These are phyloP conservation scores for Patella pellucida DNA, from an alignment of 2,888 invertebrate species.

Conservation along the genomic window DNA sequence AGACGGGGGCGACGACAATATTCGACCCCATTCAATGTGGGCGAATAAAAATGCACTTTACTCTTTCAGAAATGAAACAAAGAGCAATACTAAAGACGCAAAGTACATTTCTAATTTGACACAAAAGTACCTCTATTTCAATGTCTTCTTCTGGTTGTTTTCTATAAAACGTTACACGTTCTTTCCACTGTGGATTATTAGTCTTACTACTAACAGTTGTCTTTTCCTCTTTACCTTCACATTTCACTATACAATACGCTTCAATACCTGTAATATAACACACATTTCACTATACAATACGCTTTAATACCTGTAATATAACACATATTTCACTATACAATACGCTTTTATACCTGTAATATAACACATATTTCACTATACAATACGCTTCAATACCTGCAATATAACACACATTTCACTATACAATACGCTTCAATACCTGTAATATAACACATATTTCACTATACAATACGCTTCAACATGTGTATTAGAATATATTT, in stretches of 20 bases:
- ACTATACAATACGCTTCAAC: slow-evolving; percentile 73
- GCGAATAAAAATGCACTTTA: background rate
- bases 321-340: too few relatives aligned
- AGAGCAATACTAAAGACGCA: background rate
- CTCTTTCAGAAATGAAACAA: background rate
- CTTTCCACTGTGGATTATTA: slow-evolving; percentile 72
- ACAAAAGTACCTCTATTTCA: slow-evolving; percentile 61
- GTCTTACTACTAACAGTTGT: slow-evolving; percentile 69
- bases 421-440: too few relatives aligned
- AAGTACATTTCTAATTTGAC: background rate
- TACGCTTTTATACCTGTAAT: slow-evolving; percentile 63
- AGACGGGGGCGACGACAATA: too few relatives aligned
- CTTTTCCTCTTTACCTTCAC: slow-evolving; percentile 71
- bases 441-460: slow-evolving; percentile 66
- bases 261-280: slow-evolving; percentile 57
- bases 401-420: background rate
- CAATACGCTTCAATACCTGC: slow-evolving; percentile 68
- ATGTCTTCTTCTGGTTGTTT: slow-evolving; percentile 70
- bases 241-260: slow-evolving; percentile 73
- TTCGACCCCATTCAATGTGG: too few relatives aligned
- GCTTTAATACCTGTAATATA: slow-evolving; percentile 66
- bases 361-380: slow-evolving; percentile 72
- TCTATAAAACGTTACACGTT: slow-evolving; percentile 72
- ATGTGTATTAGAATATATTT: slow-evolving; percentile 43
- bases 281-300: slow-evolving; percentile 74